These are phyloP conservation scores for Prosopocoilus inquinatus DNA, from an alignment of 2,888 invertebrate genomes.

Conservation along the genomic window DNA sequence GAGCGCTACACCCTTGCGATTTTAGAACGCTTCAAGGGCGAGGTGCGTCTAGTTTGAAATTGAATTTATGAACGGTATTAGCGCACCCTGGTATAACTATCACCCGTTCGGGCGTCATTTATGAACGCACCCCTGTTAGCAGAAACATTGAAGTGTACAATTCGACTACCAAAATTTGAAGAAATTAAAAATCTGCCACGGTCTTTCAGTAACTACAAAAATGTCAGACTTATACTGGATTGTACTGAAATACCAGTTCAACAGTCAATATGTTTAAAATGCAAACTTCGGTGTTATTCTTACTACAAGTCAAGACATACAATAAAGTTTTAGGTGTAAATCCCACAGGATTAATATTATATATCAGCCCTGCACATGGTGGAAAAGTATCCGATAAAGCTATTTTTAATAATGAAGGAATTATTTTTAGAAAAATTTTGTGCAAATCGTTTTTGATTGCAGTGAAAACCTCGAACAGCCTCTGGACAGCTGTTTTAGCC, in stretches of 20 bases:
- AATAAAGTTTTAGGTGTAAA: not conserved
- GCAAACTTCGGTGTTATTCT: constrained; percentile 12
- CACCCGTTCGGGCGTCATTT: too few relatives aligned
- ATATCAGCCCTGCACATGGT: not conserved
- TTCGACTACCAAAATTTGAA: not conserved
- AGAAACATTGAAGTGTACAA: not conserved
- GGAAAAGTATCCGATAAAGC: constrained; percentile 4
- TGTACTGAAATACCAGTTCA: constrained; percentile 32
- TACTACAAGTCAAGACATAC: not conserved
- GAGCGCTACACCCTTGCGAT: too few relatives aligned
- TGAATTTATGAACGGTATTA: too few relatives aligned
- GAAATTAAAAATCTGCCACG: constrained; percentile 5
- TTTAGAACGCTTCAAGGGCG: too few relatives aligned
- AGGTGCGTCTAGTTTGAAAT: too few relatives aligned
- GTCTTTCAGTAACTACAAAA: constrained; percentile 28
- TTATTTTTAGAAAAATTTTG: too few relatives aligned
- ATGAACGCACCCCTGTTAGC: too few relatives aligned
- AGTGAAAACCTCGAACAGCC: too few relatives aligned
- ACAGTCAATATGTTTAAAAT: constrained; percentile 27
- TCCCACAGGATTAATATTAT: constrained; percentile 1
- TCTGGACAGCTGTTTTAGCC: too few relatives aligned
- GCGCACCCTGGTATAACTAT: too few relatives aligned
- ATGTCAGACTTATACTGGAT: constrained; percentile 30
- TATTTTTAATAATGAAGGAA: not conserved
- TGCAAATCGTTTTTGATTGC: too few relatives aligned